Evolutionary conservation across 2,888 invertebrate species (phyloP).

Genomic region (Eristalis pertinax): DNA sequence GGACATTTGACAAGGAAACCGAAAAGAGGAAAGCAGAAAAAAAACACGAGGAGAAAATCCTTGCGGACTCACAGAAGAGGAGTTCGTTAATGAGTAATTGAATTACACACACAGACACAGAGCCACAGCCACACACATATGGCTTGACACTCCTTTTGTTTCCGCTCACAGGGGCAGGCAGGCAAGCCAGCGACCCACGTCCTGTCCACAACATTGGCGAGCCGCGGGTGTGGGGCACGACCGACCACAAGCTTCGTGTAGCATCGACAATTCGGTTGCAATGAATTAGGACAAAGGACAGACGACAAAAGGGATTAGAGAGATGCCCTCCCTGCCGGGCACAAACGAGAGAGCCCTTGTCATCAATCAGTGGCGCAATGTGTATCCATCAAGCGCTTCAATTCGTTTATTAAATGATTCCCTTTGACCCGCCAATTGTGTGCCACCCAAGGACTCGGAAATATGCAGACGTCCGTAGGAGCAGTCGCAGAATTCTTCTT

Average conservation of each 20-base stretch:
- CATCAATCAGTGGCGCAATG: conserved; percentile 59
- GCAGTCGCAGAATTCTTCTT: conserved; percentile 15
- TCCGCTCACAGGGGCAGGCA: not conserved
- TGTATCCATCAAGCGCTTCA: conserved; percentile 70
- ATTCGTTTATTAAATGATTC: conserved; percentile 70
- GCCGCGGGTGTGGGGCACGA: conserved; percentile 5
- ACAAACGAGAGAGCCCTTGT: conserved; percentile 43
- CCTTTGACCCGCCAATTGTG: conserved; percentile 49
- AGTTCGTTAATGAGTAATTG: conserved; percentile 69
- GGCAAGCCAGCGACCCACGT: not conserved
- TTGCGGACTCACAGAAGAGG: conserved; percentile 7
- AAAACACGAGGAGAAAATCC: conserved; percentile 1
- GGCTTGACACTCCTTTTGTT: not conserved
- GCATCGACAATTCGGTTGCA: conserved; percentile 59
- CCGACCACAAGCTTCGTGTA: conserved; percentile 52
- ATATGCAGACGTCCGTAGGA: not conserved
- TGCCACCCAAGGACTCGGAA: not conserved
- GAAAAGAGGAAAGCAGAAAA: not conserved
- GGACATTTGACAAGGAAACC: conserved; percentile 41
- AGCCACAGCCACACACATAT: not conserved
- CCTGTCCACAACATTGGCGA: not conserved
- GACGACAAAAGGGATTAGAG: conserved; percentile 39
- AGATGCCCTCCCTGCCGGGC: not conserved
- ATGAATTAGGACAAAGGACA: conserved; percentile 47
- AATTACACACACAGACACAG: conserved; percentile 50